Evolutionary conservation across 2,888 invertebrate species (phyloP).

Genomic region (Drosophila kanekoi): DNA sequence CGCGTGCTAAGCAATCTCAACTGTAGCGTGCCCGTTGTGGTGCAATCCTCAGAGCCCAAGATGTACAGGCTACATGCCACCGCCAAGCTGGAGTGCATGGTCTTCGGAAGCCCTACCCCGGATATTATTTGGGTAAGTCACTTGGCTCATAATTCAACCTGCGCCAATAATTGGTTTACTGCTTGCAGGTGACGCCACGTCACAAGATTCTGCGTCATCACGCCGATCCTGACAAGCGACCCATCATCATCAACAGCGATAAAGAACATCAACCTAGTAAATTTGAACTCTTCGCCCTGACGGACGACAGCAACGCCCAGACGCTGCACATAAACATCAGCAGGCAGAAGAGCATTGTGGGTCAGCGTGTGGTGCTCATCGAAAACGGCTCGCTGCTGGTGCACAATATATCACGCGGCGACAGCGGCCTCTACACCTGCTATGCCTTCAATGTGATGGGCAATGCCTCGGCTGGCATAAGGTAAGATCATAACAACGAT

Average conservation of each 20-base stretch:
- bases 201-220: conserved; percentile 91
- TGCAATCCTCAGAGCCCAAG: conserved; percentile 87
- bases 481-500: conserved; percentile 61
- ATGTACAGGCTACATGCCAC: conserved; percentile 88
- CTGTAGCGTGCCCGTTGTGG: conserved; percentile 89
- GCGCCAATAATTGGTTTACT: not conserved
- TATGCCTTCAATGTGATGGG: conserved; percentile 93
- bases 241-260: conserved; percentile 81
- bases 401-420: conserved; percentile 89
- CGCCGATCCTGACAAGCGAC: conserved; percentile 87
- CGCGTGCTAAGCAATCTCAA: conserved; percentile 89
- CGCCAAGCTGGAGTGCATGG: conserved; percentile 91
- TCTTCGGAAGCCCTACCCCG: conserved; percentile 91
- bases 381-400: conserved; percentile 93
- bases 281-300: conserved; percentile 79
- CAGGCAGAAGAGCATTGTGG: conserved; percentile 63
- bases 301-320: conserved; percentile 72
- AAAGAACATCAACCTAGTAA: conserved; percentile 75
- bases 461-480: conserved; percentile 90
- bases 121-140: conserved; percentile 91
- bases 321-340: conserved; percentile 65
- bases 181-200: conserved; percentile 88
- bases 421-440: conserved; percentile 94
- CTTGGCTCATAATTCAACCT: too few species aligned
- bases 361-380: conserved; percentile 85